Evolutionary conservation across 2,113 vertebrate genomes (phyloP), one percentile per base, ranked within the genome.

Genomic region (Diadophis punctatus): DNA sequence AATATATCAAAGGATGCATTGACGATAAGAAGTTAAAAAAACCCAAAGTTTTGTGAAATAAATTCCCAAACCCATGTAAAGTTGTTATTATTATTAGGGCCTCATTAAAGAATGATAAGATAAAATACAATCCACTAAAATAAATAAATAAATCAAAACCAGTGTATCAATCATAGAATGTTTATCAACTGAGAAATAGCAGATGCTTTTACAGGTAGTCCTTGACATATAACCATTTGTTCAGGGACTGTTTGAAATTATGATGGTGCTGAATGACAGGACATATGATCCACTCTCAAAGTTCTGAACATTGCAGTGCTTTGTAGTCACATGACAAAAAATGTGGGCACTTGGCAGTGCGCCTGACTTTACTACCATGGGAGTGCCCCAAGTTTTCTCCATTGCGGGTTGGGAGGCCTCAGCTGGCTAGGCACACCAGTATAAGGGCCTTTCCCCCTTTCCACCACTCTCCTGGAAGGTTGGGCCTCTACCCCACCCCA

Each of bases 21-120:
- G n/a, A 46, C 3, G 46, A 4, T 53, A 0, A n/a, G 43, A 30
- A 43, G 74, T 88, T 90, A n/a, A 49, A 43, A 30, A 68, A 68
- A 3, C 0, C 34, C 8, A 1, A 90, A 0, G 0, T 1, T 14
- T 10, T 46, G 94, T 46, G 43, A 90, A 53, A 46, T 55, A 91
- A 68, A 1, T 49, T 4, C 9, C 7, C 56, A 39, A 7, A 80
- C 34, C 18, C 34, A 80, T 80, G 34, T 18, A 74, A 74, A 63
- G 25, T 30, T 30, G 12, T 74, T 74, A 4, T 80, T 39, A 8
- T 18, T 74, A 34, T 74, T 68, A n/a, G 12, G 5, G 14, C n/a
- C n/a, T 74, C n/a, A 39, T 80, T 39, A 80, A 80, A 39, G 68
- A 80, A 80, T 39, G n/a, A 20, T 80, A 22, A 8, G 34, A 80